phyloP scores from a whole-genome alignment of 2,888 invertebrate species.

The Hyppa rectilinea region DNA sequence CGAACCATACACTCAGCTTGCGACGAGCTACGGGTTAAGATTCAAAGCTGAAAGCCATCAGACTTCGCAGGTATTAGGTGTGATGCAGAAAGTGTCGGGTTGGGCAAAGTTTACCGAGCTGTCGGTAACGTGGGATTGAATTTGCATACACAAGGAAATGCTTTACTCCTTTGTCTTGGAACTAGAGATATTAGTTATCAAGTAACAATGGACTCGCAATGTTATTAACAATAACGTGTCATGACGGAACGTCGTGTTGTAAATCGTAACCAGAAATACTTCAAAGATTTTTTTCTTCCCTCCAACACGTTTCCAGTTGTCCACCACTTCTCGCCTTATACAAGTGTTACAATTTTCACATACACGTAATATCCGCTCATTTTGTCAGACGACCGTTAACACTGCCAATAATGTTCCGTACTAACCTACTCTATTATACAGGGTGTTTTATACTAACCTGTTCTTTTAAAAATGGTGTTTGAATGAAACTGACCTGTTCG shows the following conservation, averaged over 20 bases:
- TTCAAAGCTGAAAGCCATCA: slow-evolving; percentile 31
- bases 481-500: slow-evolving; percentile 92
- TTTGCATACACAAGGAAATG: slow-evolving; percentile 28
- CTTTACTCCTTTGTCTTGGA: slow-evolving; percentile 17
- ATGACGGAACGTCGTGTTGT: too few relatives aligned
- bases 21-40: slow-evolving; percentile 11
- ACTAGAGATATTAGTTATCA: background rate
- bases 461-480: background rate
- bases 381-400: too few relatives aligned
- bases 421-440: background rate
- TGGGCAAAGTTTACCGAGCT: slow-evolving; percentile 17
- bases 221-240: too few relatives aligned
- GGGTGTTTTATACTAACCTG: background rate
- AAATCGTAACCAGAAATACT: background rate
- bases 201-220: too few relatives aligned
- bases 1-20: slow-evolving; percentile 4
- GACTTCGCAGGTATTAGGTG: slow-evolving; percentile 19
- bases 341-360: background rate
- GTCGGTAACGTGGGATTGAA: slow-evolving; percentile 6
- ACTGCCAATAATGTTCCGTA: too few relatives aligned
- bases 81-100: slow-evolving; percentile 40
- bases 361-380: background rate
- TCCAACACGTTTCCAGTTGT: too few relatives aligned
- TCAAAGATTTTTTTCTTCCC: background rate
- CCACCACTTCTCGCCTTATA: too few relatives aligned